Conservation (phyloP, 2,113 vertebrate genomes). For the Naja naja region DNA sequence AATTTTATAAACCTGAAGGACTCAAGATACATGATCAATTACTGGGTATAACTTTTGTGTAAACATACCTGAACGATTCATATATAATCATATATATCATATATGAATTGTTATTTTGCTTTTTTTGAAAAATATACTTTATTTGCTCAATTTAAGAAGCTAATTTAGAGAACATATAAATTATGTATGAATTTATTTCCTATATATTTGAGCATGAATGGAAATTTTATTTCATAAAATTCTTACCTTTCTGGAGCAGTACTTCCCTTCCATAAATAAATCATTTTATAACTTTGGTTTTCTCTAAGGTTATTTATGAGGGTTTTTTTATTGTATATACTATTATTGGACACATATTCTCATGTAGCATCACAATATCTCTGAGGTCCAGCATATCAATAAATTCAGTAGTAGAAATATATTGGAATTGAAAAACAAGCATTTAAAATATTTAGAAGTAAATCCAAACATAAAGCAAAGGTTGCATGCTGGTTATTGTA, state of each 20-base stretch:
- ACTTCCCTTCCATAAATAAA: not conserved
- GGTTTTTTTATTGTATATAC: constrained; percentile 20
- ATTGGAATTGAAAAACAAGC: not conserved
- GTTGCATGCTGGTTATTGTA: constrained; percentile 51
- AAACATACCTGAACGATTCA: not conserved
- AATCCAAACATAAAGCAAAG: constrained; percentile 45
- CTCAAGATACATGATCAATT: not conserved
- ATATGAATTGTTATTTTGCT: constrained; percentile 10
- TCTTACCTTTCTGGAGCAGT: not conserved
- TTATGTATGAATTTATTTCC: not conserved
- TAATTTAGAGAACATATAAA: not conserved
- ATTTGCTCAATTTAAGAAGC: constrained; percentile 8
- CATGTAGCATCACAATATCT: not conserved
- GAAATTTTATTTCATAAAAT: constrained; percentile 16
- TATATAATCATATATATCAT: not conserved
- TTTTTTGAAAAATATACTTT: not conserved
- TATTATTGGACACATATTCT: constrained; percentile 24
- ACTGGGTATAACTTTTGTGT: not conserved
- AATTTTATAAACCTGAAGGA: constrained; percentile 40
- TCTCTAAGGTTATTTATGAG: constrained; percentile 16
- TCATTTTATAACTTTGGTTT: constrained; percentile 9
- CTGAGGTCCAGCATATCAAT: constrained; percentile 7
- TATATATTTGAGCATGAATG: accelerated
- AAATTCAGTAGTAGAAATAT: constrained; percentile 14
- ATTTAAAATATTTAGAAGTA: constrained; percentile 35